phyloP scores from a whole-genome alignment of 2,113 vertebrate species.

The Falcunculus frontatus region DNA sequence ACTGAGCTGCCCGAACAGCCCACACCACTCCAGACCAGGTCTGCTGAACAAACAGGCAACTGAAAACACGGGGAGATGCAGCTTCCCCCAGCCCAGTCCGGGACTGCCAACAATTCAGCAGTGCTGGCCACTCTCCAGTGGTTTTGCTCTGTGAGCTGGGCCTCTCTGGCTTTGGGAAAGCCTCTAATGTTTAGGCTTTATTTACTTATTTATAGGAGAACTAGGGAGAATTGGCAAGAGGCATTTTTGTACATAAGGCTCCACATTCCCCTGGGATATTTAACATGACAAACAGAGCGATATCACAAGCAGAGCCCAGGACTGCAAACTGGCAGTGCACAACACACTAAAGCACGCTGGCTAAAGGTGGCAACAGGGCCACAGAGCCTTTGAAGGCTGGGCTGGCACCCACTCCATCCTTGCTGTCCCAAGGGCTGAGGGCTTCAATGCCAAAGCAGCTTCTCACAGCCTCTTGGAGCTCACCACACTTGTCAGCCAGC shows the following conservation, averaged over 20 bases:
- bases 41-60: background rate
- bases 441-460: background rate
- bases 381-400: background rate
- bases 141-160: background rate
- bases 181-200: background rate
- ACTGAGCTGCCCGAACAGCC: background rate
- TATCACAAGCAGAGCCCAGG: background rate
- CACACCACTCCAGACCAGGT: background rate
- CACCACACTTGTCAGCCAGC: background rate
- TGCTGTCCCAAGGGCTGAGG: background rate
- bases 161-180: background rate
- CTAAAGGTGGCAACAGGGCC: background rate
- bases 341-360: background rate
- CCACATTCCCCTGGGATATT: background rate
- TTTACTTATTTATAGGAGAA: background rate
- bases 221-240: background rate
- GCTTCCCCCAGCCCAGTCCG: accelerated
- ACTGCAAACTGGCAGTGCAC: background rate
- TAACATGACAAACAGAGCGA: background rate
- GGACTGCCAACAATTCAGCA: background rate
- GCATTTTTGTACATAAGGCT: background rate
- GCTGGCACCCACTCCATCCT: background rate
- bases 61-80: accelerated
- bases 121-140: background rate
- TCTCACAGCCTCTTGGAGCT: background rate